Evolutionary conservation across 2,797 vertebrate species (phyloP).

Genomic region (Champsocephalus gunnari): DNA sequence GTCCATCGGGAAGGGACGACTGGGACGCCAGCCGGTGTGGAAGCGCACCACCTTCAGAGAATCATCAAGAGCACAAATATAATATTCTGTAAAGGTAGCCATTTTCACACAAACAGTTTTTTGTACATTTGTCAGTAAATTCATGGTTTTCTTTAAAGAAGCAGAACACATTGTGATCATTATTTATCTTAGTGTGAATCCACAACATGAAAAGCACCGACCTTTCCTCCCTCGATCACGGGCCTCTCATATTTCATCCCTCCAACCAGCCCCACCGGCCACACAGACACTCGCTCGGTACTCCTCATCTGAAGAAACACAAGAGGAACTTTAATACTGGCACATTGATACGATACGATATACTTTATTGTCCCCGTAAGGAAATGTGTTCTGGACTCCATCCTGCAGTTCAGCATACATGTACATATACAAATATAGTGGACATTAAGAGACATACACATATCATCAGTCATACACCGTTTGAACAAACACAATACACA

Average conservation of each 20-base stretch:
- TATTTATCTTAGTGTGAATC: rapidly evolving
- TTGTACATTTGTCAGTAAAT: neutral
- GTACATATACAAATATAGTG: too few species aligned
- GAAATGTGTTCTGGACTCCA: too few species aligned
- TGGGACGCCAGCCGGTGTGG: slow-evolving; percentile 93
- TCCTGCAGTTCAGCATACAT: too few species aligned
- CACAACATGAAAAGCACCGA: slow-evolving; percentile 50
- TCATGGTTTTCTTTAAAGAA: neutral
- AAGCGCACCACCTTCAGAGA: slow-evolving; percentile 87
- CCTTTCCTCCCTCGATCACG: slow-evolving; percentile 88
- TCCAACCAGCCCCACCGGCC: slow-evolving; percentile 95
- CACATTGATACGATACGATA: neutral
- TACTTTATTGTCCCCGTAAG: too few species aligned
- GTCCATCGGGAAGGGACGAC: slow-evolving; percentile 92
- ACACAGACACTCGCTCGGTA: slow-evolving; percentile 90
- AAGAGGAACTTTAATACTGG: slow-evolving; percentile 1
- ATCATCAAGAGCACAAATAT: neutral
- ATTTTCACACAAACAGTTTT: neutral
- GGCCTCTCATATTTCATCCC: slow-evolving; percentile 93
- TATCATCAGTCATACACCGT: too few species aligned
- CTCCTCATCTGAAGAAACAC: slow-evolving; percentile 87
- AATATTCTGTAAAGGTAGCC: neutral
- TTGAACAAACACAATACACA: too few species aligned
- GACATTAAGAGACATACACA: too few species aligned
- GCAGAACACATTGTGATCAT: neutral